Percentiles rank a stretch among this genome's conserved stretches.
Evolutionary conservation across 2,888 invertebrate genomes (phyloP).

Genomic region (Rhogogaster chlorosoma): DNA sequence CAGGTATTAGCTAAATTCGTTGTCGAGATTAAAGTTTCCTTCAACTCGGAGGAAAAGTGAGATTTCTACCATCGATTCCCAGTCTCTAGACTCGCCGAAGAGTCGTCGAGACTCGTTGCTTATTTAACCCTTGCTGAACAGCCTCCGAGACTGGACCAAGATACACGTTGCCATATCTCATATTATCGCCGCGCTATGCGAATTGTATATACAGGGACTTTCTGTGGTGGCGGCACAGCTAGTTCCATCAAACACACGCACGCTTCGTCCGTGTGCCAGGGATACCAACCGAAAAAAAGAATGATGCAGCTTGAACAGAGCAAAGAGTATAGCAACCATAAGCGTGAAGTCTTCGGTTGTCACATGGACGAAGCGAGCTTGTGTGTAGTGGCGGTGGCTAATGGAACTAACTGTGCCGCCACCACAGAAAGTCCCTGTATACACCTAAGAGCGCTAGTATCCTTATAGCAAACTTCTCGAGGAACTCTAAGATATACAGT

Average conservation of each 20-base stretch:
- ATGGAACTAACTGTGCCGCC: too few species aligned
- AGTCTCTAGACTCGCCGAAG: not conserved
- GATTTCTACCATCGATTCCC: not conserved
- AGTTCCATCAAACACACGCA: too few species aligned
- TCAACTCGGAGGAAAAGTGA: not conserved
- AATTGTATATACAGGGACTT: too few species aligned
- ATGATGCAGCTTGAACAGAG: too few species aligned
- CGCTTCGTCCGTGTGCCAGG: too few species aligned
- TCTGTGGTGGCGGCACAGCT: too few species aligned
- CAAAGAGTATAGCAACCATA: too few species aligned
- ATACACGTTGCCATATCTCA: conserved; percentile 3
- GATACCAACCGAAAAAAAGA: too few species aligned
- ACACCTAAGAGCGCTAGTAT: not conserved
- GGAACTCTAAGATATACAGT: not conserved
- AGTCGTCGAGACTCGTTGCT: not conserved
- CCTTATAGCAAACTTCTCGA: not conserved
- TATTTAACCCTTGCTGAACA: not conserved
- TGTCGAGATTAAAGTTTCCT: not conserved
- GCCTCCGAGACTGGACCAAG: not conserved
- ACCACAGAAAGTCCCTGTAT: too few species aligned
- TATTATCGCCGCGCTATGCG: not conserved
- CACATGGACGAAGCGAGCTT: too few species aligned
- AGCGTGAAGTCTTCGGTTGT: too few species aligned
- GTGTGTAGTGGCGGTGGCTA: too few species aligned
- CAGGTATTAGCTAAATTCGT: not conserved